Base-by-base conservation (phyloP, 1,140 invertebrate species). In the Melanaphis sacchari region DNA sequence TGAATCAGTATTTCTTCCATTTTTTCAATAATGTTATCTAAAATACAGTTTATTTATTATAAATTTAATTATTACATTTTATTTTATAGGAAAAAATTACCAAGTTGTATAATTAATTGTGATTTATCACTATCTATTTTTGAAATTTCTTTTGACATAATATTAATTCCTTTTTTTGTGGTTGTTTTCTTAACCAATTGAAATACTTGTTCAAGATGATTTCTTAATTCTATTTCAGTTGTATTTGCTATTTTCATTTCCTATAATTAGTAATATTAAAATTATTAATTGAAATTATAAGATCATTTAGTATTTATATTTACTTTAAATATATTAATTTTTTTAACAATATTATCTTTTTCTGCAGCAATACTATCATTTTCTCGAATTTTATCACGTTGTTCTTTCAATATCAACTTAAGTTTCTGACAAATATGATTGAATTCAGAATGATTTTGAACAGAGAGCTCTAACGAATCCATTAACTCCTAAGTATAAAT, bases 391-490 rank as follows among this genome's bases (percentile, higher is more conserved):
- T 98, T 97, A 93, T 98, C 97, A 93, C 96, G 96, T 95, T 98
- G 97, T n/a, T 96, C 95, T 66, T 96, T 96, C 36, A 98, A 95
- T 97, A 98, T 98, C 94, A 98, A 97, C 94, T 97, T 97, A 94
- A 98, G 97, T 36, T 96, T 96, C 94, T 97, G 96, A 93, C 97
- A 96, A 46, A 97, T 95, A 40, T 96, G 95, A 94, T 97, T 97
- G 54, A 98, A 97, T 93, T 97, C 96, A 94, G 97, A 97, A 94
- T 99, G 98, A 94, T 97, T 98, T 93, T 97, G 97, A 1, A 98
- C 98, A 95, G 98, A 98, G 66, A 97, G 96, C 94, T 99, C 98
- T 49, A 99, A 96, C 95, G 98, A 98, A 85, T 97, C 97, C 85
- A 99, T 95, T 7, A 99, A 96, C 94, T 98, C 97, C 95, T 95